phyloP scores from a whole-genome alignment of 2,113 vertebrate genomes.

The Coreoperca whiteheadi region DNA sequence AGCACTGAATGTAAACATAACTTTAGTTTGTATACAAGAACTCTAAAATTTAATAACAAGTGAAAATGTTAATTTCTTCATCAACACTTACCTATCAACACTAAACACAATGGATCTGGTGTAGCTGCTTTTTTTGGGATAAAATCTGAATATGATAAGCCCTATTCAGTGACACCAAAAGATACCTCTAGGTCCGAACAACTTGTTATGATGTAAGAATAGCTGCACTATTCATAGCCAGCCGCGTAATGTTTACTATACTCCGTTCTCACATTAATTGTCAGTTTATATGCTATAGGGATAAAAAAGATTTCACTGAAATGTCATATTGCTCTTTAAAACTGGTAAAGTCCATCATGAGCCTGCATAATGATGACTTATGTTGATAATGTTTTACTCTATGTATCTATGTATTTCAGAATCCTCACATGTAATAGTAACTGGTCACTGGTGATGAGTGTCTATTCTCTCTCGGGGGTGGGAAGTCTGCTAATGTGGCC shows the following conservation, averaged over 20 bases:
- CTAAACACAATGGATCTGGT: not conserved
- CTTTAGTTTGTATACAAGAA: not conserved
- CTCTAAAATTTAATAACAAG: not conserved
- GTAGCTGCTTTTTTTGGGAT: not conserved
- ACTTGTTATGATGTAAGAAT: constrained; percentile 32
- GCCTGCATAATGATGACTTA: constrained; percentile 7
- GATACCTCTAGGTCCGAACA: not conserved
- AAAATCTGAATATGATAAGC: not conserved
- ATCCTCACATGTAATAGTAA: constrained; percentile 47
- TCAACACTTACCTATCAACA: not conserved
- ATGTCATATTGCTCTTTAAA: constrained; percentile 9
- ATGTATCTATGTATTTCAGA: constrained; percentile 20
- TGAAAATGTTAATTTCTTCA: not conserved
- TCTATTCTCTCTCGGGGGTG: constrained; percentile 59
- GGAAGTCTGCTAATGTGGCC: constrained; percentile 76
- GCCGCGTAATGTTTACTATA: constrained; percentile 6
- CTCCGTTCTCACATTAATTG: not conserved
- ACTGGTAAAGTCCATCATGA: not conserved
- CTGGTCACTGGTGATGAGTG: constrained; percentile 46
- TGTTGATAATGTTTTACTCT: constrained; percentile 7
- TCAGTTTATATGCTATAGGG: not conserved
- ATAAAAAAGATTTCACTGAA: constrained; percentile 16
- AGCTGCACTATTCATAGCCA: constrained; percentile 35
- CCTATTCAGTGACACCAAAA: constrained; percentile 9
- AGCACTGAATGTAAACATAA: not conserved